These are phyloP conservation scores for Cremastinae sp. DNA, from an alignment of 2,888 invertebrate genomes.

Conservation along the genomic window DNA sequence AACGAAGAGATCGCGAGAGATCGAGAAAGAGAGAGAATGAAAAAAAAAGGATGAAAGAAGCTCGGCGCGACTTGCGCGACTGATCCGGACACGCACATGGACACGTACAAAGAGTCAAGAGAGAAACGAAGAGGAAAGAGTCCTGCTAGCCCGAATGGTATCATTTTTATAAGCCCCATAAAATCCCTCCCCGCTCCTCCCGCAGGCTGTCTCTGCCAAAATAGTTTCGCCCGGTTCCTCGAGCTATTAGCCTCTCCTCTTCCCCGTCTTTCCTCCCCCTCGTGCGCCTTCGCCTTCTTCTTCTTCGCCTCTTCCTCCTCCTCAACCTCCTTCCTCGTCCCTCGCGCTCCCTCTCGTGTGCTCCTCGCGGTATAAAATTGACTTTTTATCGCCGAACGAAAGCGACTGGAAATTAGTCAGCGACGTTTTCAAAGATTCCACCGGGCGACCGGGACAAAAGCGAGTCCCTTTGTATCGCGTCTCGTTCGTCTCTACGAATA, in stretches of 20 bases:
- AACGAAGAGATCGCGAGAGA: too few species aligned
- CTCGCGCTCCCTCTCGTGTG: constrained; percentile 40
- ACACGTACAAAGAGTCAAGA: constrained; percentile 23
- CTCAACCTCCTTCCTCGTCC: constrained; percentile 37
- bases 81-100: constrained; percentile 49
- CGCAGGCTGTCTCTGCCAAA: constrained; percentile 63
- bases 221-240: constrained; percentile 64
- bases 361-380: constrained; percentile 71
- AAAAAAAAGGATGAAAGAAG: too few species aligned
- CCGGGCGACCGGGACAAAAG: constrained; percentile 19
- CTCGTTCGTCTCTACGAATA: constrained; percentile 44
- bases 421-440: constrained; percentile 68
- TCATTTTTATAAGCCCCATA: constrained; percentile 78
- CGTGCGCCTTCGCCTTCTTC: constrained; percentile 22
- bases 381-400: constrained; percentile 71
- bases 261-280: constrained; percentile 7
- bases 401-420: constrained; percentile 73
- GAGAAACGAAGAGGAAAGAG: constrained; percentile 45
- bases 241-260: constrained; percentile 63
- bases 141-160: constrained; percentile 64
- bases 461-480: constrained; percentile 33
- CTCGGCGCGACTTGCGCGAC: constrained; percentile 55
- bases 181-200: constrained; percentile 70
- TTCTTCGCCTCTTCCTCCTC: constrained; percentile 40
- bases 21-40: too few species aligned